Percentiles rank a stretch among this genome's conserved stretches.
These are phyloP conservation scores for Drosophila dives DNA, from an alignment of 2,888 invertebrate species.

Conservation along the genomic window DNA sequence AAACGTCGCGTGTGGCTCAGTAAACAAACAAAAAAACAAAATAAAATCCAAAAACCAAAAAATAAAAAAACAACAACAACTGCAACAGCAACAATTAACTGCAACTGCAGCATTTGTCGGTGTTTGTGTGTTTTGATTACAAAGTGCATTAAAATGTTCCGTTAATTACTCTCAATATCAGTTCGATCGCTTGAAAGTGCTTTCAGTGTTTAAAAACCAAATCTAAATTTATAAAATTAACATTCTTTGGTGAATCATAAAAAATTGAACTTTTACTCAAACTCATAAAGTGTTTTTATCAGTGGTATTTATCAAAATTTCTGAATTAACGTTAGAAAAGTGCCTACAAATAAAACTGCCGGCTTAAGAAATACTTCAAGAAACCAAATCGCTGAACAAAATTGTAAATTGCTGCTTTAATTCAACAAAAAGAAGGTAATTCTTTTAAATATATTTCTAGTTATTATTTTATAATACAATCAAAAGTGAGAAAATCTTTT, in stretches of 20 bases:
- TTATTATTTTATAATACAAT: background rate
- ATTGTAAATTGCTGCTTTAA: constrained; percentile 10
- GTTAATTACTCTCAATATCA: constrained; percentile 33
- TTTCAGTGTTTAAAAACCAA: constrained; percentile 1
- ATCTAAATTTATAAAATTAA: background rate
- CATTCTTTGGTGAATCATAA: constrained; percentile 17
- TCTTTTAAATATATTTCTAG: background rate
- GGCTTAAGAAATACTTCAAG: background rate
- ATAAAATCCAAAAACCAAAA: constrained; percentile 9
- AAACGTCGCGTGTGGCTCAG: constrained; percentile 62
- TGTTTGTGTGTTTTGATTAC: constrained; percentile 17
- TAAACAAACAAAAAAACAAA: constrained; percentile 23
- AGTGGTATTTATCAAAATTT: background rate
- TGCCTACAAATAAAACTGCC: background rate
- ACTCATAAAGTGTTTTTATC: constrained; percentile 17
- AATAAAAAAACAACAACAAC: constrained; percentile 26
- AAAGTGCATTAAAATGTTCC: constrained; percentile 31
- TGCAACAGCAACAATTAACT: constrained; percentile 34
- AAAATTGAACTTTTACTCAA: constrained; percentile 19
- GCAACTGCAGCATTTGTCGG: constrained; percentile 25
- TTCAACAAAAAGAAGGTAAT: constrained; percentile 43
- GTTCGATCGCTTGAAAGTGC: constrained; percentile 21
- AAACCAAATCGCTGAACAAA: background rate
- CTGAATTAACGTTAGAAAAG: constrained; percentile 2
- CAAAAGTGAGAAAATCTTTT: background rate